Evolutionary conservation across 2,888 invertebrate genomes (phyloP).

Genomic region (Clistopyga incitator): DNA sequence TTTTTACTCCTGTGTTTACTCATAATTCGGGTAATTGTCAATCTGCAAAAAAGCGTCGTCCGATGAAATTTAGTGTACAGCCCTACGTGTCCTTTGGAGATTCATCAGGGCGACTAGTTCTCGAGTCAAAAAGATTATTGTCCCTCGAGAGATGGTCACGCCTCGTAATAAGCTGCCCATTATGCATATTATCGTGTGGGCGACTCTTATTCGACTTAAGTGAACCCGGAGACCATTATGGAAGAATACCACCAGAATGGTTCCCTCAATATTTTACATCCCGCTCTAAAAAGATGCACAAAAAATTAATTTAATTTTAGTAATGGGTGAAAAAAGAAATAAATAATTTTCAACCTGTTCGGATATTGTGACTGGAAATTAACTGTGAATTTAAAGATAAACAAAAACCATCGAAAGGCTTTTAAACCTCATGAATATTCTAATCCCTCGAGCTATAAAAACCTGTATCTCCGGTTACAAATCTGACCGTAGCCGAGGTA

Average conservation of each 20-base stretch:
- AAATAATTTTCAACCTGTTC: too few species aligned
- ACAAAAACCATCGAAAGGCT: not conserved
- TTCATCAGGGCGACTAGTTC: not conserved
- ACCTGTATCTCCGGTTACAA: not conserved
- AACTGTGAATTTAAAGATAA: not conserved
- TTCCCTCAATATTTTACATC: too few species aligned
- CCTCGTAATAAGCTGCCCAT: conserved; percentile 43
- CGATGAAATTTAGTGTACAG: not conserved
- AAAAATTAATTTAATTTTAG: too few species aligned
- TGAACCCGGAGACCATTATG: conserved; percentile 27
- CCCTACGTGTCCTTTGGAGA: conserved; percentile 13
- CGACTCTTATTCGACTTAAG: conserved; percentile 26
- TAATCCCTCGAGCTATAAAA: not conserved
- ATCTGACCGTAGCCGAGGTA: not conserved
- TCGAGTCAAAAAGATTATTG: conserved; percentile 36
- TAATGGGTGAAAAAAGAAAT: not conserved
- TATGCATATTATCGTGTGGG: conserved; percentile 56
- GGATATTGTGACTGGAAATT: not conserved
- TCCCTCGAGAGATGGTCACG: conserved; percentile 55
- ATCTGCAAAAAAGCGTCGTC: not conserved
- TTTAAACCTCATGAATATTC: not conserved
- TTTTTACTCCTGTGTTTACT: conserved; percentile 8
- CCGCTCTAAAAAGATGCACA: too few species aligned
- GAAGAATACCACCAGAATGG: conserved; percentile 4
- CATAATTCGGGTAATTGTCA: not conserved